Base-by-base conservation (phyloP, 2,113 vertebrate species). In the Pholis gunnellus region DNA sequence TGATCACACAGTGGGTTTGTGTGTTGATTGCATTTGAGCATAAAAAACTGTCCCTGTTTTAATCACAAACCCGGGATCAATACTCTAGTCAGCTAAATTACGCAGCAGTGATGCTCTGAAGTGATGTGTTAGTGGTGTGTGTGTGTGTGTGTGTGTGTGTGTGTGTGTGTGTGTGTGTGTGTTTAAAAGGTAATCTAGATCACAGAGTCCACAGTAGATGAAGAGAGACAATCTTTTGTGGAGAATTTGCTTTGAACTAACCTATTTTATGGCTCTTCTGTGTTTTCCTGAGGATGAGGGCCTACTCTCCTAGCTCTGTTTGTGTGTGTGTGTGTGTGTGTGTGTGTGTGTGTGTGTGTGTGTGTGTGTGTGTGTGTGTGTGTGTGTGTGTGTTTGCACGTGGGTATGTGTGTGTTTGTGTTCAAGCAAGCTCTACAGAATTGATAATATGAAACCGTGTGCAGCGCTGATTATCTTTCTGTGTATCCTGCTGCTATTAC, bases 11-110 rank as follows among this genome's bases (percentile, higher is more conserved):
- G 34, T 80, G 65, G 48, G 57, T 74, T 65, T 76, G 74, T 84
- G 81, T 75, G 84, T 83, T 87, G 85, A 91, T 90, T 89, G 80
- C 70, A 79, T 88, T 78, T 90, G 73, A 86, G 78, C 74, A 42
- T 25, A 63, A 78, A 38, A 48, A 84, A 79, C 70, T 46, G 40
- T 14, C 67, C 36, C 52, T 36, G 20, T 87, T 89, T 92, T 87
- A 90, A 91, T 93, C 86, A 91, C 77, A 80, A 91, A 67, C 73
- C 36, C 42, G 0, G 69, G 85, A 92, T 93, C 92, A 82, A 92
- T 92, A 88, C 61, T 87, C 48, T 67, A 48, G 85, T 88, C 67
- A 57, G 54, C 48, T 78, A 22, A 73, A 59, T 38, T n/a, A 40
- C 29, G 1, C 46, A 36, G 46, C 46, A 36, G 29, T n/a, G 67